Evolutionary conservation across 2,888 invertebrate species (phyloP).

Genomic region (Amiota communis): DNA sequence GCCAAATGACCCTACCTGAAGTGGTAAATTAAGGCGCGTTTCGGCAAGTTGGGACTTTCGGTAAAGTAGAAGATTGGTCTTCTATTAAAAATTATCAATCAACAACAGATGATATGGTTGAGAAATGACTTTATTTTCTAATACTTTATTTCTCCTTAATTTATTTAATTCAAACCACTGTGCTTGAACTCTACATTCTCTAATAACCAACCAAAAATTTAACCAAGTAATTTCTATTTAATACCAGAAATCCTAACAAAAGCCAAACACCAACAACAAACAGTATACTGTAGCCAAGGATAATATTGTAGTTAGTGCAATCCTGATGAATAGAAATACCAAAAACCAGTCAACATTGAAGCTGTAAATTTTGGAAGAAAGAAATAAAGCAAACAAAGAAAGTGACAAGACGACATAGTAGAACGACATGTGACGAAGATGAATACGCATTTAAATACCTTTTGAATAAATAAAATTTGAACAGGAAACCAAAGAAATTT

Average conservation of each 20-base stretch:
- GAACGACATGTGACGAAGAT: slow-evolving; percentile 61
- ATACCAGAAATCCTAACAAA: slow-evolving; percentile 36
- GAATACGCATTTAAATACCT: slow-evolving; percentile 61
- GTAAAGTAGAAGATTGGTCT: too few relatives aligned
- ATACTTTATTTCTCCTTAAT: too few relatives aligned
- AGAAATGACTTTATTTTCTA: too few relatives aligned
- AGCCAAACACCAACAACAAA: slow-evolving; percentile 51
- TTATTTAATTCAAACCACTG: background rate
- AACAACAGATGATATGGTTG: too few relatives aligned
- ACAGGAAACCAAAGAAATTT: background rate
- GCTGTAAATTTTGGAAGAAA: slow-evolving; percentile 12
- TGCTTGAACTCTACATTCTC: background rate
- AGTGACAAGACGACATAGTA: background rate
- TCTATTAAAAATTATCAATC: too few relatives aligned
- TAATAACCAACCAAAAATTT: slow-evolving; percentile 2
- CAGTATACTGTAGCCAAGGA: slow-evolving; percentile 25
- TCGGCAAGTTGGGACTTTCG: too few relatives aligned
- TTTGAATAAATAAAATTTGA: slow-evolving; percentile 45
- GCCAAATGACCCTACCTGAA: too few relatives aligned
- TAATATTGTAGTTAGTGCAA: slow-evolving; percentile 29
- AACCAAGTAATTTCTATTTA: slow-evolving; percentile 58
- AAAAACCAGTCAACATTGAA: slow-evolving; percentile 44
- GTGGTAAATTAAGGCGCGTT: too few relatives aligned
- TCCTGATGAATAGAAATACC: background rate
- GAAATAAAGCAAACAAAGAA: slow-evolving; percentile 6